Base-by-base conservation (phyloP, 2,113 vertebrate genomes). In the Cranoglanis bouderius region DNA sequence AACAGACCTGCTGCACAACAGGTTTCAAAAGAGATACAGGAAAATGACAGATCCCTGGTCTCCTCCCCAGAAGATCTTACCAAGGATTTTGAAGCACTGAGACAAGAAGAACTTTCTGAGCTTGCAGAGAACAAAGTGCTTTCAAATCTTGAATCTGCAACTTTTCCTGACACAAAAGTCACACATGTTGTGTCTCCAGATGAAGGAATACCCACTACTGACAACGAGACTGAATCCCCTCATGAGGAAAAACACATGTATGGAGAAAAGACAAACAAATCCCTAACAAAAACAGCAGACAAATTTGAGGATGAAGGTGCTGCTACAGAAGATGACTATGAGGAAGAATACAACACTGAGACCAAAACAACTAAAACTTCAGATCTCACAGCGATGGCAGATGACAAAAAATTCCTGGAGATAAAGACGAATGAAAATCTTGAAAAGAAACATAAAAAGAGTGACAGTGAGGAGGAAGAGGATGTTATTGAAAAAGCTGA, bases 1-100 rank as follows among this genome's bases (percentile, higher is more conserved):
- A 95, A 97, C 89, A 97, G 95, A 89, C 89, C 92, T 0, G 86
- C 93, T 93, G 88, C 95, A 89, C 93, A 95, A 89, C 92, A 94
- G 72, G 84, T 93, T 29, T 84, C 93, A 1, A 89, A 92, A 61
- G 91, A 95, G 84, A 94, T 96, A 46, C 83, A 90, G 82, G 93
- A 94, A 88, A 96, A 97, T n/a, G 96, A 97, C 85, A 94, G 96
- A 90, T 94, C 97, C 59, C 93, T 95, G 29, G 92, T 98, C 26
- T 99, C 98, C 70, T 98, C 98, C 10, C 98, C 98, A 8, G 98
- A 99, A 92, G 98, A 99, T 91, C 97, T 99, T 63, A 99, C 98
- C 9, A 97, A 97, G 90, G 98, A 99, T 94, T 99, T 99, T 92
- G 98, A 99, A 94, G 97, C 97, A 84, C 91, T 99, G 90, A 98